Percentiles rank a stretch among this genome's conserved stretches.
Conservation (phyloP, 2,888 invertebrate species). For the Scotopteryx bipunctaria region DNA sequence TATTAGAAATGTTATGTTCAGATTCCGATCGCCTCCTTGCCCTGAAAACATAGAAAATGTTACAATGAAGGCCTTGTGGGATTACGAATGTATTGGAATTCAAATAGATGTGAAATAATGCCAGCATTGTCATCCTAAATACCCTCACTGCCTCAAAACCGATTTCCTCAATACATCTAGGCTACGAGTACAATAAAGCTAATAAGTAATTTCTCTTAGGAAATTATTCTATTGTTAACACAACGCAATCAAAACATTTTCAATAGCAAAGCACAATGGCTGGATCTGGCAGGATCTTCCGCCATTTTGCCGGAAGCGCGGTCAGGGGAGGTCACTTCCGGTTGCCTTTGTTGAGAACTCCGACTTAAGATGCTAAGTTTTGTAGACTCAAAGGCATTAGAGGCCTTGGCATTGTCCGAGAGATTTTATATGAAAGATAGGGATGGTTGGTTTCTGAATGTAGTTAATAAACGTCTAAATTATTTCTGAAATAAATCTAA, state of each 20-base stretch:
- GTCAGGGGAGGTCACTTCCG: conserved; percentile 38
- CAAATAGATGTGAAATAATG: too few relatives aligned
- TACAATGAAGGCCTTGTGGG: too few relatives aligned
- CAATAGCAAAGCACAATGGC: conserved; percentile 27
- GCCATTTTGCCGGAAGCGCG: conserved; percentile 40
- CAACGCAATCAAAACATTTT: conserved; percentile 27
- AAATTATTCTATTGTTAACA: conserved; percentile 11
- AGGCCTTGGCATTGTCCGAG: conserved; percentile 2
- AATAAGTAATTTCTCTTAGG: conserved; percentile 6
- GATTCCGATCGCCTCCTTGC: too few relatives aligned
- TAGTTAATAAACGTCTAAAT: too few relatives aligned
- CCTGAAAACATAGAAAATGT: too few relatives aligned
- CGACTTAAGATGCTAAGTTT: conserved; percentile 25
- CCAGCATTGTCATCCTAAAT: too few relatives aligned
- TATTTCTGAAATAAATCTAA: too few relatives aligned
- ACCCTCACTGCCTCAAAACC: neutral
- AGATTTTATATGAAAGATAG: neutral
- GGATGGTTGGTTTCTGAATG: neutral
- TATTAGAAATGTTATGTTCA: too few relatives aligned
- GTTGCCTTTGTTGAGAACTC: conserved; percentile 33
- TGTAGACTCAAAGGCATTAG: neutral
- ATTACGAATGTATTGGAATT: too few relatives aligned
- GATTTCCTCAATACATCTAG: neutral
- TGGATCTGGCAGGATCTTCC: conserved; percentile 12
- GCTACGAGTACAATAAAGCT: conserved; percentile 5